Conservation (phyloP, 2,113 vertebrate genomes). For the Crotalus tigris region DNA sequence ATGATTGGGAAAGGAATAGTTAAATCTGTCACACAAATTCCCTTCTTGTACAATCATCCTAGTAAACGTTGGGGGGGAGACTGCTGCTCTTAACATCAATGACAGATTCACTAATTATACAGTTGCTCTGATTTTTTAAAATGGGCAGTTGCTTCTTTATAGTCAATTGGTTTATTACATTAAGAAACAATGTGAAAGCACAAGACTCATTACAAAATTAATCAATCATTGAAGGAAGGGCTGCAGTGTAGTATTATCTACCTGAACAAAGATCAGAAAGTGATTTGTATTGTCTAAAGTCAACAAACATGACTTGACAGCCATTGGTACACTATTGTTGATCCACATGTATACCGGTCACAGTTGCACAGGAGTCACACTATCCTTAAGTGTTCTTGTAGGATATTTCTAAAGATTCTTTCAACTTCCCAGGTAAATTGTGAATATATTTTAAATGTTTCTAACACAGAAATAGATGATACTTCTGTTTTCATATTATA, state of each 20-base stretch:
- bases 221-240: not conserved
- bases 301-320: not conserved
- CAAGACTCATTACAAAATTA: rapidly evolving
- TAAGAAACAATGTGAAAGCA: not conserved
- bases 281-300: not conserved
- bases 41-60: not conserved
- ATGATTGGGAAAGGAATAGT: not conserved
- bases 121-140: not conserved
- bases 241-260: not conserved
- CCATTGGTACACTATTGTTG: not conserved
- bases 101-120: not conserved
- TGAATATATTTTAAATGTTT: not conserved
- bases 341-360: not conserved
- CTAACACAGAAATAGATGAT: not conserved
- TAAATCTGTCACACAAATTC: not conserved
- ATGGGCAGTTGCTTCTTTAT: not conserved
- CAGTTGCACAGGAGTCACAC: not conserved
- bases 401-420: not conserved
- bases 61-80: not conserved
- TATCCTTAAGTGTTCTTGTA: not conserved
- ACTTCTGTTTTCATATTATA: not conserved
- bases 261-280: not conserved
- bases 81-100: not conserved
- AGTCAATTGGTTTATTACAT: not conserved
- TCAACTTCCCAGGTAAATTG: not conserved